A percentile compares a stretch with the other conserved stretches of the same genome.
Conservation (phyloP, 1,140 invertebrate species). For the Sminthurides bifidus region DNA sequence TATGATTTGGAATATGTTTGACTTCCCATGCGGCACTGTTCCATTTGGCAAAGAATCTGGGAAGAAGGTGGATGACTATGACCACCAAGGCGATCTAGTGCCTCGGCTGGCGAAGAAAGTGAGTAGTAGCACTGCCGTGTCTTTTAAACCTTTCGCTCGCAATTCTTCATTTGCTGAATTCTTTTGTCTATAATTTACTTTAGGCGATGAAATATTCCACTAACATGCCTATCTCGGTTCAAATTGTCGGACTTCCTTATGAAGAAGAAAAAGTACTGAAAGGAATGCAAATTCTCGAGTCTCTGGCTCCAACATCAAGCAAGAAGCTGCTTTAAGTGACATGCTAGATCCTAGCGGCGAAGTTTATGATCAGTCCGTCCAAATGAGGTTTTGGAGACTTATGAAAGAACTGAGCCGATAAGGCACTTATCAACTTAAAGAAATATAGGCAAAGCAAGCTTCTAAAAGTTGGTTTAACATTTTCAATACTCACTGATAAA, state of each 20-base stretch:
- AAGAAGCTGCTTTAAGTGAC: too few relatives aligned
- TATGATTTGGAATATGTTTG: slow-evolving; percentile 13
- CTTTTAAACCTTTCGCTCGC: background rate
- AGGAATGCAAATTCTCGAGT: slow-evolving; percentile 30
- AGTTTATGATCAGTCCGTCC: too few relatives aligned
- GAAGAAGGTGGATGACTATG: background rate
- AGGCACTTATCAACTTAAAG: too few relatives aligned
- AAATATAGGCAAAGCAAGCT: too few relatives aligned
- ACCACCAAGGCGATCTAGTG: slow-evolving; percentile 8
- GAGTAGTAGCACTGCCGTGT: background rate
- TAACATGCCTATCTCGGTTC: slow-evolving; percentile 37
- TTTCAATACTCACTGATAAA: too few relatives aligned
- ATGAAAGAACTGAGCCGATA: too few relatives aligned
- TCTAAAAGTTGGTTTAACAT: too few relatives aligned
- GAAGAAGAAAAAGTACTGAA: slow-evolving; percentile 37
- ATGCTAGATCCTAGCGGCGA: too few relatives aligned
- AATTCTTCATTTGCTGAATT: background rate
- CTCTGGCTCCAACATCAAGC: background rate
- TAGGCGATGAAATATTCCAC: slow-evolving; percentile 22
- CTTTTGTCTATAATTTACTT: background rate
- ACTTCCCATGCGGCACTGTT: slow-evolving; percentile 3
- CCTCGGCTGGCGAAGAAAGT: slow-evolving; percentile 7
- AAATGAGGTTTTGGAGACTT: too few relatives aligned
- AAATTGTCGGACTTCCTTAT: slow-evolving; percentile 37
- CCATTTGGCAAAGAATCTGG: slow-evolving; percentile 12